Conservation (phyloP, 1,140 invertebrate genomes). For the Nymphalis io region DNA sequence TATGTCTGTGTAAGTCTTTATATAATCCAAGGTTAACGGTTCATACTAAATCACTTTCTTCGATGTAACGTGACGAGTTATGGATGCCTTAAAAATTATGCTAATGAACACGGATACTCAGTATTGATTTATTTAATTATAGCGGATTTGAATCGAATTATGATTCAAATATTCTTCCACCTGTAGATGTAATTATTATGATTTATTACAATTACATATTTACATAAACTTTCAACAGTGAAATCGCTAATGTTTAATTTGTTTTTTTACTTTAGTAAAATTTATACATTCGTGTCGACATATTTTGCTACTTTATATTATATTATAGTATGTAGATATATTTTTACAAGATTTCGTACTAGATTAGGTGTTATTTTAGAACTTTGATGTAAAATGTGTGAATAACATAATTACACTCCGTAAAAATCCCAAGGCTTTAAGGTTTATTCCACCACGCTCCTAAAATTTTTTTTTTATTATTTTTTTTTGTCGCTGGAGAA, state of each 20-base stretch:
- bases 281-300: too few relatives aligned
- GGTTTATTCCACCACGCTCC: too few relatives aligned
- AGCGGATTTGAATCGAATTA: constrained; percentile 30
- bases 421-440: too few relatives aligned
- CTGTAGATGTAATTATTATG: constrained; percentile 42
- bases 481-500: too few relatives aligned
- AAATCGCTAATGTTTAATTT: constrained; percentile 27
- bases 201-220: constrained; percentile 29
- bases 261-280: not conserved
- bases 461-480: too few relatives aligned
- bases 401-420: too few relatives aligned
- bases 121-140: constrained; percentile 39
- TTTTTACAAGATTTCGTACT: too few relatives aligned
- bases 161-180: constrained; percentile 39
- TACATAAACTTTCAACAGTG: constrained; percentile 11
- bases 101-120: constrained; percentile 23
- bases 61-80: constrained; percentile 23
- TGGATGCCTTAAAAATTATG: constrained; percentile 26
- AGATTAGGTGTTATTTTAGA: too few relatives aligned
- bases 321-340: too few relatives aligned
- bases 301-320: too few relatives aligned
- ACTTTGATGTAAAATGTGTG: too few relatives aligned
- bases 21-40: constrained; percentile 16
- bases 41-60: constrained; percentile 29
- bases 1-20: not conserved